Evolutionary conservation across 2,113 vertebrate species (phyloP), one percentile per base, ranked within the genome.

Genomic region (Terrapene triunguis): DNA sequence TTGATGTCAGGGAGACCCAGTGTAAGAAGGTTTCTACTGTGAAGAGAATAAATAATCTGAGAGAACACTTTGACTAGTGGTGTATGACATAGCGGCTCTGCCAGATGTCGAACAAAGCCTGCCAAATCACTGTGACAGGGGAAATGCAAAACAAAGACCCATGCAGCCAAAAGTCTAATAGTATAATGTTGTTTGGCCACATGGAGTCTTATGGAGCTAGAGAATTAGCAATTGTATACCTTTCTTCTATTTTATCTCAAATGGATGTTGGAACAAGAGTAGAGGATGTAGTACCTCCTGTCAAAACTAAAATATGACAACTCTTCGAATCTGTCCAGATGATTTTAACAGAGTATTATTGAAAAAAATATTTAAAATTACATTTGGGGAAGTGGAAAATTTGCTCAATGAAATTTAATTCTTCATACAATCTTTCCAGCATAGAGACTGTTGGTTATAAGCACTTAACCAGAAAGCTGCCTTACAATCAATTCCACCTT

Each of bases 11-110:
- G 74, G 85, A 80, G 47, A 57, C 48, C 44, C 62, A 83, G 84
- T 72, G 72, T 80, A 82, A 72, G 47, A 57, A 79, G 87, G 90
- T 82, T 69, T 92, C 85, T 85, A 54, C 89, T 80, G 62, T 78
- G 65, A 92, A 89, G 87, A 91, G 90, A 89, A 82, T 85, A 92
- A 89, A 80, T 94, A 82, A 84, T 50, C 59, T 38, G 27, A 92
- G 87, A 78, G 82, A 89, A 69, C 62, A 62, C 78, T 89, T 94
- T 76, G 90, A 86, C 93, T 92, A 50, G 81, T 86, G 55, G 47
- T 65, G 32, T 89, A 65, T 89, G 82, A 88, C 85, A 84, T 50
- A 84, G 62, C 12, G 53, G 54, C 79, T 89, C 59, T 65, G 86
- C 89, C 82, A 89, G 82, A 85, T 92, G 86, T 92, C 78, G 74